phyloP scores from a whole-genome alignment of 2,797 vertebrate genomes.

The Lophura swinhoii region DNA sequence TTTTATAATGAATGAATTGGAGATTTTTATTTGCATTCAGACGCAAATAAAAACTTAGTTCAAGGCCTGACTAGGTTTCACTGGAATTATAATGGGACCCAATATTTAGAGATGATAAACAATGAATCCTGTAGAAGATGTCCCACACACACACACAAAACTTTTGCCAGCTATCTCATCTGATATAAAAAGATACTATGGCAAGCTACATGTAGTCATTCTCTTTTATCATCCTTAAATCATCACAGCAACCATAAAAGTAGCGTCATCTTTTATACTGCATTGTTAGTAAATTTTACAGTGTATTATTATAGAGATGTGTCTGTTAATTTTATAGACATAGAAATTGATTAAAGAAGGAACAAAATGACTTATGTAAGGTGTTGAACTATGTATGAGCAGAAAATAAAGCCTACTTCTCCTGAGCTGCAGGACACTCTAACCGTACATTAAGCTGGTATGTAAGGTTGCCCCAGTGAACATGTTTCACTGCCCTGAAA shows the following conservation, averaged over 20 bases:
- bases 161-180: not conserved
- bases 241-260: not conserved
- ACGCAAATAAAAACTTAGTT: not conserved
- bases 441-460: not conserved
- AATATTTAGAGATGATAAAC: not conserved
- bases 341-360: not conserved
- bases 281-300: not conserved
- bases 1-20: not conserved
- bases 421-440: not conserved
- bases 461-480: not conserved
- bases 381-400: not conserved
- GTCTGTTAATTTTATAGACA: not conserved
- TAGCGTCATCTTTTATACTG: not conserved
- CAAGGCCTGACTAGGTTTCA: not conserved
- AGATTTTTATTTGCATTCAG: not conserved
- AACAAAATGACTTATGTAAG: not conserved
- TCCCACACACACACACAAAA: accelerated
- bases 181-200: not conserved
- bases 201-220: not conserved
- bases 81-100: not conserved
- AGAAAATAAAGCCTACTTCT: not conserved
- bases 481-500: not conserved
- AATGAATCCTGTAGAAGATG: not conserved
- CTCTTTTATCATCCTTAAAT: not conserved
- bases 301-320: not conserved